A percentile compares a stretch with the other conserved stretches of the same genome.
phyloP scores from a whole-genome alignment of 2,888 invertebrate genomes.

The Drosophila nr. perissopoda region DNA sequence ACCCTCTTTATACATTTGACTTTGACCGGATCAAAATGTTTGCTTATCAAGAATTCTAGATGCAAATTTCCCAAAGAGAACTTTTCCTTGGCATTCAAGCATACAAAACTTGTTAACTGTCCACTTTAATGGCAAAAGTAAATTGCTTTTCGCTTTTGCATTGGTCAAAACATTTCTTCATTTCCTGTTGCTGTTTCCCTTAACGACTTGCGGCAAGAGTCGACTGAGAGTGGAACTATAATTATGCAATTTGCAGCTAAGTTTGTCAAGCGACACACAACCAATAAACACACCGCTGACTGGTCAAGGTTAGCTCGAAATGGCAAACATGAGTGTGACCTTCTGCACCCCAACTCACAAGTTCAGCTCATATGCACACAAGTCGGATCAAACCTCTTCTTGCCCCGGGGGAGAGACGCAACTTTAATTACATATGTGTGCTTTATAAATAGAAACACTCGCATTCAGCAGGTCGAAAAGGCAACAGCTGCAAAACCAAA shows the following conservation, averaged over 20 bases:
- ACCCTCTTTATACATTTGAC: not conserved
- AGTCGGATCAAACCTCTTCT: not conserved
- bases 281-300: slow-evolving; percentile 8
- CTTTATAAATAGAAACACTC: slow-evolving; percentile 43
- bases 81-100: slow-evolving; percentile 2
- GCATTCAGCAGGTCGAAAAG: slow-evolving; percentile 33
- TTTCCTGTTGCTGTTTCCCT: slow-evolving; percentile 28
- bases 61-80: not conserved
- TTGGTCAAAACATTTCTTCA: slow-evolving; percentile 9
- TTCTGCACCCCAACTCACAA: slow-evolving; percentile 10
- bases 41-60: not conserved
- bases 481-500: slow-evolving; percentile 41
- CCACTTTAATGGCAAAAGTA: not conserved
- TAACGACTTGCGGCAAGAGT: slow-evolving; percentile 24
- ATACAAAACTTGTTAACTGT: not conserved
- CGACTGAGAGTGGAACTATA: slow-evolving; percentile 7
- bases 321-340: slow-evolving; percentile 63
- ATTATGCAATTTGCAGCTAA: slow-evolving; percentile 56
- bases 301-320: slow-evolving; percentile 67
- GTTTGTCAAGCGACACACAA: slow-evolving; percentile 23
- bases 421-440: slow-evolving; percentile 9
- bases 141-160: slow-evolving; percentile 8
- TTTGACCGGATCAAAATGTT: not conserved
- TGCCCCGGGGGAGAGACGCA: not conserved
- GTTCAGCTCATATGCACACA: slow-evolving; percentile 4